Conservation (phyloP, 2,113 vertebrate species). For the Malurus alboscapulatus region DNA sequence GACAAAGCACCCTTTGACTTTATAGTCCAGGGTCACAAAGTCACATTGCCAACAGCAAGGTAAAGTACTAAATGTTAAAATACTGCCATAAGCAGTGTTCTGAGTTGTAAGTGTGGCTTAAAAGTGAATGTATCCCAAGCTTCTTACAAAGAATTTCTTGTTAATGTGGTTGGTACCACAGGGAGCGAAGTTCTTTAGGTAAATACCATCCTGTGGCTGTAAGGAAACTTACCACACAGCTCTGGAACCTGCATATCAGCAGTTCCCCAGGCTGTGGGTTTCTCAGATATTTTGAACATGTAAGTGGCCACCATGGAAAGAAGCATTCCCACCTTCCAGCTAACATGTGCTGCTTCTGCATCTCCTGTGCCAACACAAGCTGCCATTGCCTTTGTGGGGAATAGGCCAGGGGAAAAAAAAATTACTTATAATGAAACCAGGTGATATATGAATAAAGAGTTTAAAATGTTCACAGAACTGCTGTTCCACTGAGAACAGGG, state of each 20-base stretch:
- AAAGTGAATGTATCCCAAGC: background rate
- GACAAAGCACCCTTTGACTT: background rate
- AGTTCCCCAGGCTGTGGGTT: background rate
- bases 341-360: background rate
- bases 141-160: background rate
- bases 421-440: background rate
- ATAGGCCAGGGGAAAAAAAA: background rate
- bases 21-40: background rate
- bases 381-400: background rate
- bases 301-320: background rate
- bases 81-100: background rate
- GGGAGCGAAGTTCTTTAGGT: background rate
- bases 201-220: background rate
- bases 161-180: background rate
- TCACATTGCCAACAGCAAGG: background rate
- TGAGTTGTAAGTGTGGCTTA: background rate
- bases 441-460: background rate
- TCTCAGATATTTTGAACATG: accelerated
- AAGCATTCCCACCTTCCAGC: background rate
- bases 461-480: background rate
- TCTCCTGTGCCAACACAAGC: background rate
- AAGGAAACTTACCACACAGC: background rate
- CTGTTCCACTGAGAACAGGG: background rate
- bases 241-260: background rate
- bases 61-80: background rate